Conservation (phyloP, 2,888 invertebrate species). For the Megalurothrips usitatus region DNA sequence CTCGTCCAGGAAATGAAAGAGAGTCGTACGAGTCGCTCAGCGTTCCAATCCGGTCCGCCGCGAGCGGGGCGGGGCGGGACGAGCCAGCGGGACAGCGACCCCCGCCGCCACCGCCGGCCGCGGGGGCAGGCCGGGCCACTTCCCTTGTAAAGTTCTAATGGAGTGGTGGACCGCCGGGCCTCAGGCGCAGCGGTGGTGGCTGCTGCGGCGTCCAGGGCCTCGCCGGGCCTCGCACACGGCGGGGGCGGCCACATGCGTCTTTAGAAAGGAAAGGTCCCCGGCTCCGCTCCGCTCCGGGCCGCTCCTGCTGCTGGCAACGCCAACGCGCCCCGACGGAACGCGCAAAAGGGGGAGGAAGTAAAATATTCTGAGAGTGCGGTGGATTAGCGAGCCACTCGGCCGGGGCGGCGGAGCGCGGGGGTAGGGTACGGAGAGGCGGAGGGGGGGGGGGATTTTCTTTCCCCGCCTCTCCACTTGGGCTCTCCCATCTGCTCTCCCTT, state of each 20-base stretch:
- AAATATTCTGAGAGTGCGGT: conserved; percentile 5
- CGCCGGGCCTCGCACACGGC: background rate
- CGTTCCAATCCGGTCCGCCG: background rate
- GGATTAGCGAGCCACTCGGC: conserved; percentile 4
- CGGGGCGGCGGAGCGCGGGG: background rate
- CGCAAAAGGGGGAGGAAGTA: background rate
- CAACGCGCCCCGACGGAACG: no score
- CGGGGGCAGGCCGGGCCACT: background rate
- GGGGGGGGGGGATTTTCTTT: no score
- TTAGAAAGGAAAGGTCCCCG: conserved; percentile 10
- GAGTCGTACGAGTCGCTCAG: background rate
- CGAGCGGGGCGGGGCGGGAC: background rate
- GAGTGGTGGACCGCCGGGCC: conserved; percentile 7
- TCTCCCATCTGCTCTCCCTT: background rate
- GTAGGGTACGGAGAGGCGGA: background rate
- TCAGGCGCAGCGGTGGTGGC: background rate
- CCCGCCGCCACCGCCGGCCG: background rate
- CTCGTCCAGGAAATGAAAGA: conserved; percentile 1
- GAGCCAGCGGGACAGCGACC: background rate
- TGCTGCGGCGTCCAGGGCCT: background rate
- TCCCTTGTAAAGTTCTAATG: background rate
- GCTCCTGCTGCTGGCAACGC: no score
- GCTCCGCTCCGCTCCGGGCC: background rate
- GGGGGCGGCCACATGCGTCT: background rate
- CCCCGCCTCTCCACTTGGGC: background rate